Conservation (phyloP, 2,113 vertebrate genomes). For the Mormyrus lacerda region DNA sequence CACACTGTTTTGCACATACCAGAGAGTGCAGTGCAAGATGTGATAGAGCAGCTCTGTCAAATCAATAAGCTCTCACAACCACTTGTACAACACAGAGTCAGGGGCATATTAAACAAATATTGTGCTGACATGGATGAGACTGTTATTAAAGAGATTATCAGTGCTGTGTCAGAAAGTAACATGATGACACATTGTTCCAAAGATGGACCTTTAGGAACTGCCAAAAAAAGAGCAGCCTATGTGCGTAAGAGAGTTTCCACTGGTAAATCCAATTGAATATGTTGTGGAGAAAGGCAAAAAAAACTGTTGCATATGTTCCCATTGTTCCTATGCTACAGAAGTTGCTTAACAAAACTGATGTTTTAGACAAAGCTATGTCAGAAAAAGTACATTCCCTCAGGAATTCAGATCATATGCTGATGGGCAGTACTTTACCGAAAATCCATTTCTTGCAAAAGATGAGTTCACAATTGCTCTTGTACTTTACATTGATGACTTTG, state of each 20-base stretch:
- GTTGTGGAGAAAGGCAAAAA: not conserved
- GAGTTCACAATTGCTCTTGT: not conserved
- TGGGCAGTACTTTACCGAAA: not conserved
- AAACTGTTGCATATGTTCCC: not conserved
- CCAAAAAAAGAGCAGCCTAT: not conserved
- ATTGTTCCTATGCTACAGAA: not conserved
- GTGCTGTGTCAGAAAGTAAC: not conserved
- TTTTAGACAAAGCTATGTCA: not conserved
- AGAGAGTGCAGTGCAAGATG: not conserved
- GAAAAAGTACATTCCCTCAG: not conserved
- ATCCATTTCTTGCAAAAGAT: not conserved
- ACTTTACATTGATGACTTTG: not conserved
- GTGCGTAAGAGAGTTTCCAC: not conserved
- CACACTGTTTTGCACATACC: not conserved
- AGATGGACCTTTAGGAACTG: not conserved
- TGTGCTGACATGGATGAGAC: not conserved
- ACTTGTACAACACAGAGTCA: not conserved
- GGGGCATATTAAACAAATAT: not conserved
- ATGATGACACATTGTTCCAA: not conserved
- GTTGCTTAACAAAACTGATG: not conserved
- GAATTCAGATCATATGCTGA: not conserved
- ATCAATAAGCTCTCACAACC: not conserved
- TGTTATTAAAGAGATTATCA: not conserved
- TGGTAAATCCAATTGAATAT: not conserved
- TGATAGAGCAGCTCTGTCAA: not conserved